Evolutionary conservation across 2,888 invertebrate genomes (phyloP), one percentile per base, ranked within the genome.

Genomic region (Diarsia brunnea): DNA sequence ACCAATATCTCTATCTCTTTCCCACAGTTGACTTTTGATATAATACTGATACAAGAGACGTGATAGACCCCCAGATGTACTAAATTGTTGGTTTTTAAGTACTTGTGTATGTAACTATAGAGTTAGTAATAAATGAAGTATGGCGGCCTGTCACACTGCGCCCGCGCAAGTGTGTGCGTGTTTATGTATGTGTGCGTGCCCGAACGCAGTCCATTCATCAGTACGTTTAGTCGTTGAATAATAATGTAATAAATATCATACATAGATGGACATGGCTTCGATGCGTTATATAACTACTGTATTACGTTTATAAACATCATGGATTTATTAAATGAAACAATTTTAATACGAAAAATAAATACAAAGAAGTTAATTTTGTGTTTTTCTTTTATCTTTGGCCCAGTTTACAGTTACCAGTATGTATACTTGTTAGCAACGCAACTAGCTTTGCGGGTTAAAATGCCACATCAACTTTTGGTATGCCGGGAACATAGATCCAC

Each of bases 311-410:
- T 95, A 92, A 94, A 95, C 96, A 94, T 88, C 88, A 95, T 95
- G 96, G 95, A 96, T 96, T 96, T 96, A 94, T 96, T 95, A 95
- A 95, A 94, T 95, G 94, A 96, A 95, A 88, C 88, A 88, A 94
- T 95, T 96, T 96, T 95, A 95, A 96, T 95, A 88, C 88, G 88
- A 87, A 87, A 94, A 96, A 96, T 92, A 96, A 95, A 95, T 92
- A 93, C 91, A 93, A 94, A 93, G 92, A 95, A 95, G 95, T 93
- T 94, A 90, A 60, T 75, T 81, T 72, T 81, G 81, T 84, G 86
- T 88, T 88, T 91, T 82, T 89, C 89, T 91, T 92, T 91, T 83
- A 79, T 43, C 3, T 63, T 43, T n/a, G 21, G 3, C 38, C 43
- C 63, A 5, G 8, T 63, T n/a, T 4, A 43, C n/a, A 8, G 38